Conservation (phyloP, 2,113 vertebrate species). For the Nothobranchius furzeri region DNA sequence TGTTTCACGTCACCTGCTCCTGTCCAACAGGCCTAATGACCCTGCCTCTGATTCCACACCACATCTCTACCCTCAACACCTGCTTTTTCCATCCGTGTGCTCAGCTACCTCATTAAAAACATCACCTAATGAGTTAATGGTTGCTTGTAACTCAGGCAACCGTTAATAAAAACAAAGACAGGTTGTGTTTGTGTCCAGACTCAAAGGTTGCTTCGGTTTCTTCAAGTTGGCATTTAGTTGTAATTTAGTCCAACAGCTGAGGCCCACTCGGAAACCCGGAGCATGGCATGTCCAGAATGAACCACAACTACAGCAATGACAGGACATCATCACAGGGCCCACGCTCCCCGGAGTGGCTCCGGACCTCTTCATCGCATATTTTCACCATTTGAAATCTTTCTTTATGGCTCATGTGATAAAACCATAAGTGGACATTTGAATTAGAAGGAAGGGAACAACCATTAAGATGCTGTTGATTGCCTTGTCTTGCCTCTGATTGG, state of each 20-base stretch:
- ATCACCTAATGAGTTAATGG: slow-evolving; percentile 10
- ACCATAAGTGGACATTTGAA: no score
- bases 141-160: slow-evolving; percentile 4
- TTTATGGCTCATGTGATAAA: no score
- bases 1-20: slow-evolving; percentile 43
- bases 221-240: background rate
- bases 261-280: slow-evolving; percentile 19
- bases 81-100: slow-evolving; percentile 26
- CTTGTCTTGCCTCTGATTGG: no score
- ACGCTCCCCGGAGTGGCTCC: slow-evolving; percentile 7
- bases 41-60: slow-evolving; percentile 22
- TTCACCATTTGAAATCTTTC: no score
- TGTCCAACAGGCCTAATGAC: slow-evolving; percentile 45
- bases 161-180: slow-evolving; percentile 2
- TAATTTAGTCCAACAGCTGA: slow-evolving; percentile 36
- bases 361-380: background rate
- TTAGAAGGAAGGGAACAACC: no score
- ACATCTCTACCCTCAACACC: slow-evolving; percentile 34
- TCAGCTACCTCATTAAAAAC: slow-evolving; percentile 5
- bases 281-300: background rate
- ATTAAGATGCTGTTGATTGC: no score
- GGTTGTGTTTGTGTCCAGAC: background rate
- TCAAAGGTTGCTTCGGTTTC: background rate
- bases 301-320: background rate
- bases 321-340: background rate